Evolutionary conservation across 2,113 vertebrate species (phyloP).

Genomic region (Telmatochromis sp.): DNA sequence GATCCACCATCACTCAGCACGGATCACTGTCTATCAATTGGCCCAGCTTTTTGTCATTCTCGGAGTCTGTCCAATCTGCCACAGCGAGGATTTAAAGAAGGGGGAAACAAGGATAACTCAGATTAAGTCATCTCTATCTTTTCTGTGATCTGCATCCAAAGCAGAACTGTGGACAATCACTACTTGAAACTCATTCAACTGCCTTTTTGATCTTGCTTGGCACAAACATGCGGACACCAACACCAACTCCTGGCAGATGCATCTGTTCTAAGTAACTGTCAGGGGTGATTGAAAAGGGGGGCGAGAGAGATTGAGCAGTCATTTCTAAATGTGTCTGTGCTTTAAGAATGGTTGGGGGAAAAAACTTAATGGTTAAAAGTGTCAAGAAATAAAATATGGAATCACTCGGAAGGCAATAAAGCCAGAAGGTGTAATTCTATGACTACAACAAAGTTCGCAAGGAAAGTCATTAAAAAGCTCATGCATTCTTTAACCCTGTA

Average conservation of each 20-base stretch:
- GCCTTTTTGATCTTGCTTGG: constrained; percentile 47
- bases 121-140: constrained; percentile 38
- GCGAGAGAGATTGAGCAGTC: background rate
- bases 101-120: constrained; percentile 34
- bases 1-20: constrained; percentile 3
- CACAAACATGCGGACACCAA: constrained; percentile 29
- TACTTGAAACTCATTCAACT: constrained; percentile 43
- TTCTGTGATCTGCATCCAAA: constrained; percentile 56
- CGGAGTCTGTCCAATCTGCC: constrained; percentile 25
- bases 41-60: constrained; percentile 41
- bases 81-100: constrained; percentile 11
- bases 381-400: background rate
- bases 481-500: background rate
- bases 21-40: constrained; percentile 37
- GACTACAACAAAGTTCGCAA: background rate
- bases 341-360: background rate
- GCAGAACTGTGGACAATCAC: constrained; percentile 39
- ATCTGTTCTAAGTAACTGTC: constrained; percentile 20
- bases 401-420: background rate
- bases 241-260: constrained; percentile 19
- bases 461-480: background rate
- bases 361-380: background rate
- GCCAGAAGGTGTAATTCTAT: background rate
- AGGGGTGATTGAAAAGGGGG: background rate
- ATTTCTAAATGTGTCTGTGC: background rate